These are phyloP conservation scores for Argya squamiceps DNA, from an alignment of 2,797 vertebrate species.

Conservation along the genomic window DNA sequence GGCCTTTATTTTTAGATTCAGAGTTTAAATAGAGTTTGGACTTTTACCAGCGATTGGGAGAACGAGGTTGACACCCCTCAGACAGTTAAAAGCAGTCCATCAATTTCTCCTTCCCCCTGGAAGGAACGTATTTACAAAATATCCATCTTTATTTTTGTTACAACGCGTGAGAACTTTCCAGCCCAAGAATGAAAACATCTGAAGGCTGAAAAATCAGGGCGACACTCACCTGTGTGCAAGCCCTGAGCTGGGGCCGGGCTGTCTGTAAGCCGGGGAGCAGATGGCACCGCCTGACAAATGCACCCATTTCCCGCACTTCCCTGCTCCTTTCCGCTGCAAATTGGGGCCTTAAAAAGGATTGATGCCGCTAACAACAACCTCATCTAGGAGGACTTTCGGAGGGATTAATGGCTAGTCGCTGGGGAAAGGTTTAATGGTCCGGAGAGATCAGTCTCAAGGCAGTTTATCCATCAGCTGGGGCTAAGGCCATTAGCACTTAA, in stretches of 20 bases:
- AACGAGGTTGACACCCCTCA: no score
- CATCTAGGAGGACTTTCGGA: not conserved
- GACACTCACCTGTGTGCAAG: not conserved
- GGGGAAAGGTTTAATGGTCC: slow-evolving; percentile 52
- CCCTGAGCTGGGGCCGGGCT: not conserved
- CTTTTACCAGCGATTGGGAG: no score
- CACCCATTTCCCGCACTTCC: not conserved
- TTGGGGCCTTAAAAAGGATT: slow-evolving; percentile 41
- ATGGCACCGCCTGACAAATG: slow-evolving; percentile 10
- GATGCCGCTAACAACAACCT: slow-evolving; percentile 36
- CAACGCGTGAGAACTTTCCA: no score
- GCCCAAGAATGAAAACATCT: no score
- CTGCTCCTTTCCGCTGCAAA: slow-evolving; percentile 7
- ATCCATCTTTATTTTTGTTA: no score
- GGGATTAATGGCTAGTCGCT: slow-evolving; percentile 25
- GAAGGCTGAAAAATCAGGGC: no score
- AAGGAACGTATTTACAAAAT: no score
- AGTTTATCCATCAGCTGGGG: slow-evolving; percentile 50
- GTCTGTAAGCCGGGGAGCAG: not conserved
- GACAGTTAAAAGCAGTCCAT: no score
- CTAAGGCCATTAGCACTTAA: not conserved
- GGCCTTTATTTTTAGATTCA: no score
- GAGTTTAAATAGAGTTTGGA: no score
- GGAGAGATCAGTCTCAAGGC: slow-evolving; percentile 35
- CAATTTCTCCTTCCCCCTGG: no score